phyloP scores from a whole-genome alignment of 2,888 invertebrate species.

The Mimachlamys varia region DNA sequence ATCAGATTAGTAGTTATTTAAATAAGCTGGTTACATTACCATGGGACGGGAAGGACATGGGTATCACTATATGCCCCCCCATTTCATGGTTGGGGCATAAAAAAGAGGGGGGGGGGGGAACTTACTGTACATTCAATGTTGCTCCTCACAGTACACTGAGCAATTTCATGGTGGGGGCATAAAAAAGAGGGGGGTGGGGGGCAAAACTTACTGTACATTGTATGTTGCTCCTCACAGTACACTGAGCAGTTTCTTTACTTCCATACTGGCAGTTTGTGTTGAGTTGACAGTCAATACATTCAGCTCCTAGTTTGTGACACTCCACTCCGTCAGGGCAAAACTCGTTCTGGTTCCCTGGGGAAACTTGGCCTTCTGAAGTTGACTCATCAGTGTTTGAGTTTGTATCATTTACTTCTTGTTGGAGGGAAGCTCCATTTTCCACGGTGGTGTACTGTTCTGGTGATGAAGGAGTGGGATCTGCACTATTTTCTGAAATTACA shows the following conservation, averaged over 20 bases:
- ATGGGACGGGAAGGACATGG: too few species aligned
- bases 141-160: conserved; percentile 43
- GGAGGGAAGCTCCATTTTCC: background rate
- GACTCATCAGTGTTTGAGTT: background rate
- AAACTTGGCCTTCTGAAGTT: background rate
- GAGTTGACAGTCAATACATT: conserved; percentile 48
- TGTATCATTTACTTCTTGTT: background rate
- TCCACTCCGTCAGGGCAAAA: conserved; percentile 47
- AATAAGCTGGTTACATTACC: too few species aligned
- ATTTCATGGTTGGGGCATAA: too few species aligned
- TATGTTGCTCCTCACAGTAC: conserved; percentile 42
- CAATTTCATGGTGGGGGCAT: too few species aligned
- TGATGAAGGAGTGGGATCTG: background rate
- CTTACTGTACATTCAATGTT: conserved; percentile 46
- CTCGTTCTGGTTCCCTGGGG: background rate
- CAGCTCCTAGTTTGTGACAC: conserved; percentile 50
- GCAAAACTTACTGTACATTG: conserved; percentile 45
- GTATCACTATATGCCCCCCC: too few species aligned
- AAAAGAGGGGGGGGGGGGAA: too few species aligned
- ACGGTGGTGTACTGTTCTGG: too few species aligned
- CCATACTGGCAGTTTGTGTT: conserved; percentile 51
- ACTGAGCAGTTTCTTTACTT: conserved; percentile 38
- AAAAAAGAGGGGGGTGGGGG: too few species aligned
- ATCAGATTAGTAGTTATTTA: too few species aligned
- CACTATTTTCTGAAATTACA: background rate